phyloP scores from a whole-genome alignment of 35 echinoderm and acorn worm genomes.

The Heliocidaris tuberculata region DNA sequence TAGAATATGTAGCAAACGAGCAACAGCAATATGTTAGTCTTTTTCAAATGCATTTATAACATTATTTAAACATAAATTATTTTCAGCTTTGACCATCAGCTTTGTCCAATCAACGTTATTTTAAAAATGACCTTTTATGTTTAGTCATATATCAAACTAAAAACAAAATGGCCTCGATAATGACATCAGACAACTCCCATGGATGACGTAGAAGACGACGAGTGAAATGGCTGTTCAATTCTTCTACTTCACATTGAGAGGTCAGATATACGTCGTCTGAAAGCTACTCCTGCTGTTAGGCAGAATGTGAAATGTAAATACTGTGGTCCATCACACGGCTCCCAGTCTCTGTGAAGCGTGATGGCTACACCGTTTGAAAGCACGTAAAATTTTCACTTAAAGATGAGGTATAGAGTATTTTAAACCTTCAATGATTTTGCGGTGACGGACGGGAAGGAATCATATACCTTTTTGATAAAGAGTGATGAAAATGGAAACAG shows the following conservation, averaged over 20 bases:
- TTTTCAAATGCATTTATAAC: too few species aligned
- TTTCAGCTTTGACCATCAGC: background rate
- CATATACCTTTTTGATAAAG: too few species aligned
- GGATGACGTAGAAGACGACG: background rate
- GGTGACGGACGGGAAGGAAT: too few species aligned
- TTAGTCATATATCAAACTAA: background rate
- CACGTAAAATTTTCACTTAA: background rate
- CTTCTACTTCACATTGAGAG: background rate
- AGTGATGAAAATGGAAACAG: too few species aligned
- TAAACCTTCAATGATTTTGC: too few species aligned
- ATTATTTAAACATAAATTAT: background rate
- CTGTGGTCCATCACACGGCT: background rate
- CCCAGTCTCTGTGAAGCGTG: background rate
- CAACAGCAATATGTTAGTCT: too few species aligned
- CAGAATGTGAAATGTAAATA: conserved; percentile 3
- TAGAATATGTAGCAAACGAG: too few species aligned
- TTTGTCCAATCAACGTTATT: background rate
- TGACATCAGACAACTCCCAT: background rate
- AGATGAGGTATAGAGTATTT: background rate
- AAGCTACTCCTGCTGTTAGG: background rate
- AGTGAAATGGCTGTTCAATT: background rate
- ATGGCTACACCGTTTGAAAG: background rate
- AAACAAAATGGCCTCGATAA: background rate
- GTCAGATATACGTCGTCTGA: background rate
- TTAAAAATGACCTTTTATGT: background rate